Evolutionary conservation across 1,140 invertebrate genomes (phyloP).

Genomic region (Plutomurus gul): DNA sequence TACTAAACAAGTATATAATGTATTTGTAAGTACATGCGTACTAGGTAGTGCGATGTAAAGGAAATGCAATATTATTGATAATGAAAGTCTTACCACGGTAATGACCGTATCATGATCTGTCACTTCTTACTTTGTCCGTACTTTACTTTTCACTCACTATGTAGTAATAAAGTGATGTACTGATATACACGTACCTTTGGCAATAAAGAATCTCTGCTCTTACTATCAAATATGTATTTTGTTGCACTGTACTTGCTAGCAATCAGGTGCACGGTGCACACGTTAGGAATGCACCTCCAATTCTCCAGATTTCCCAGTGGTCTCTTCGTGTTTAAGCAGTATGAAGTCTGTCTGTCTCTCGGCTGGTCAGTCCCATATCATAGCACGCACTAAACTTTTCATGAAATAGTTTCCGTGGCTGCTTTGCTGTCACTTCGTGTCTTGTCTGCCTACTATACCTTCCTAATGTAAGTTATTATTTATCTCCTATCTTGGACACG

Average conservation of each 20-base stretch:
- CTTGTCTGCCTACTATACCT: no score
- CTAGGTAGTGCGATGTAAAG: neutral
- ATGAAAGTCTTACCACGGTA: slow-evolving; percentile 1
- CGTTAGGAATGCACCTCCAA: neutral
- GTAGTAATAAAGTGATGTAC: no score
- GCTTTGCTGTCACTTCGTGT: no score
- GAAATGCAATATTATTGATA: neutral
- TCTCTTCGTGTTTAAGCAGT: no score
- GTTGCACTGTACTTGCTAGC: neutral
- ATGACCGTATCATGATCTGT: slow-evolving; percentile 14
- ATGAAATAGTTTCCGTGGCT: no score
- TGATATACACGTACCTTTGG: no score
- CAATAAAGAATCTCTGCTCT: neutral
- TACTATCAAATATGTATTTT: neutral
- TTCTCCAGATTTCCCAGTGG: no score
- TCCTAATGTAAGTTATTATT: no score
- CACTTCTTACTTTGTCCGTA: slow-evolving; percentile 1
- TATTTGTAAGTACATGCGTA: neutral
- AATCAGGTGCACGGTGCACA: neutral
- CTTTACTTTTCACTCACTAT: neutral
- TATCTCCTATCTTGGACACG: no score
- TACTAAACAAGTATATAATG: neutral
- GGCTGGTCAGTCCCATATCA: no score
- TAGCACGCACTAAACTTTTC: no score
- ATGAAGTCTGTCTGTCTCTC: neutral